Evolutionary conservation across 2,888 invertebrate genomes (phyloP), one percentile per base, ranked within the genome.

Genomic region (Rhingia campestris): DNA sequence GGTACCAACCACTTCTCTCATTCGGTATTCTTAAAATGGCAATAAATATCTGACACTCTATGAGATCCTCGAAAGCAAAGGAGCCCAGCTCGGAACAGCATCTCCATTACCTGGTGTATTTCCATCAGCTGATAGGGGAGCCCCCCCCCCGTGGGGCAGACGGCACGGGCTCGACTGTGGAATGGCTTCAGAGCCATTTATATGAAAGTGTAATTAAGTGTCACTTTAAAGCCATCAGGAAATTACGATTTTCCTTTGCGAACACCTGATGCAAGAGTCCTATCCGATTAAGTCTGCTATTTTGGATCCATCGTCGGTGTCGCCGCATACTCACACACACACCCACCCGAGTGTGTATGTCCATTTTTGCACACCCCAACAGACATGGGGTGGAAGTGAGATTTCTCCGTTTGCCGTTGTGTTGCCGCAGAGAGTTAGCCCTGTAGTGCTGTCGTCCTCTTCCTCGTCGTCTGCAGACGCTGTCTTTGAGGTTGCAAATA

Each of bases 151-250:
- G 2, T 45, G 37, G 32, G 49, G 22, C 41, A 35, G 39, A 41
- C 22, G 22, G 59, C 43, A 58, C 43, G 4, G 56, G n/a, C 22
- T 22, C 22, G 1, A 22, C 22, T 10, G 35, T 37, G 37, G 32
- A 14, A 4, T 9, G 54, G 51, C 53, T 51, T 67, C 56, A 76
- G 69, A 84, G 84, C 82, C 84, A 86, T 86, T 86, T 86, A 84
- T 86, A 81, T 84, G 86, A 86, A 86, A 81, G 84, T 86, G 86
- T 86, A 86, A 86, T 86, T 86, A 86, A 86, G 86, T 86, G 86
- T 86, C 86, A 86, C 86, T 86, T 86, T 84, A 85, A 86, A 86
- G 77, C 86, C 86, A 86, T 86, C 86, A 84, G 86, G 86, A 86
- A 86, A 86, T 86, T 86, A 86, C 86, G 86, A 86, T 86, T 86